Evolutionary conservation across 1,140 invertebrate species (phyloP), one percentile per base, ranked within the genome.

Genomic region (Cydia amplana): DNA sequence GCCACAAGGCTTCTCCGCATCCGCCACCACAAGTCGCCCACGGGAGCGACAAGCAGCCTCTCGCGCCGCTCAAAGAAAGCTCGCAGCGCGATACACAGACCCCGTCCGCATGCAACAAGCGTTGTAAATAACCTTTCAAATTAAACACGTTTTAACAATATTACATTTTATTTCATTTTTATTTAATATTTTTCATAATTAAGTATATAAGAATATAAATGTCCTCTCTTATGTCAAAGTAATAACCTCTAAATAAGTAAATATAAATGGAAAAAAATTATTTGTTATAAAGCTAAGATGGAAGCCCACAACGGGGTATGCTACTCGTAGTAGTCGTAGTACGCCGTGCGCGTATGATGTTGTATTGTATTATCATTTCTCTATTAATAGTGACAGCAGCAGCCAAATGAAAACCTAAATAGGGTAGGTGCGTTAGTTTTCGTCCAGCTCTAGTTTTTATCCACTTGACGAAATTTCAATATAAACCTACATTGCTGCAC

Each of bases 141-240:
- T 60, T 60, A 60, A 60, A 60, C 55, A 23, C 55, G 9, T 60
- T 20, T 2, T 60, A 60, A 60, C 55, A 60, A 60, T 23, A 60
- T 60, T 23, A 23, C 18, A 60, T 23, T 55, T 60, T 60, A 60
- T 60, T 60, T 23, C 18, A 60, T 23, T 60, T 60, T 9, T 9
- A 60, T 60, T 55, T 7, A 23, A 60, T 60, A 23, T 20, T 10
- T 9, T 23, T 60, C 51, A 60, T 60, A 23, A 23, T 23, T 23
- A 20, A 23, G 55, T 60, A 60, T 60, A 60, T 32, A 32, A 70
- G 25, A 18, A 36, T 73, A 73, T 73, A 73, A 73, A 40, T 46
- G 23, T 46, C 23, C 18, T 46, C 72, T 73, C 43, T 25, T 46
- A 73, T 72, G 40, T 72, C 10, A 43, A 51, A 70, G 20, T 10